Conservation (phyloP, 2,888 invertebrate species). For the Urechis unicinctus region DNA sequence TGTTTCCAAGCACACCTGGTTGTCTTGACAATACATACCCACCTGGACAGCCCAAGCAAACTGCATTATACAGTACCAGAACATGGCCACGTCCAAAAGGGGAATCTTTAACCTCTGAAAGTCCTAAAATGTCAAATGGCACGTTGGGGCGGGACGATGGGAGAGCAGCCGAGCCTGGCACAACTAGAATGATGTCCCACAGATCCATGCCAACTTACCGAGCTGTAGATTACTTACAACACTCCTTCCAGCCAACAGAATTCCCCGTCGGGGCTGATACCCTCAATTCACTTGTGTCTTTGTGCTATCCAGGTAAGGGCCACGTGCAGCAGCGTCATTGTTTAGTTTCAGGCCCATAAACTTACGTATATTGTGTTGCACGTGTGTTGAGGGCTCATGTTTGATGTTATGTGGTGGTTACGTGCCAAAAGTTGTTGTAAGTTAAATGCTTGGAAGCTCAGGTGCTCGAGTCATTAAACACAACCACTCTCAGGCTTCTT, state of each 20-base stretch:
- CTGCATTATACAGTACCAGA: background rate
- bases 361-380: too few species aligned
- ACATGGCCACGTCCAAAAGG: background rate
- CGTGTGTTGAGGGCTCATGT: too few species aligned
- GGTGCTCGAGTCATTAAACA: too few species aligned
- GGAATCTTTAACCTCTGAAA: background rate
- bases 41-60: slow-evolving; percentile 8
- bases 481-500: too few species aligned
- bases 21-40: slow-evolving; percentile 35
- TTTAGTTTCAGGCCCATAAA: too few species aligned
- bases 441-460: too few species aligned
- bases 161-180: background rate
- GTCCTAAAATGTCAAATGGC: background rate
- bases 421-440: too few species aligned
- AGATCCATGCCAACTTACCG: background rate
- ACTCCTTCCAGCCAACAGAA: slow-evolving; percentile 5
- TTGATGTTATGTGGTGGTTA: too few species aligned
- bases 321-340: too few species aligned
- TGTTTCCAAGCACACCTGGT: slow-evolving; percentile 29
- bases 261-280: slow-evolving; percentile 35
- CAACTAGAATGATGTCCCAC: background rate
- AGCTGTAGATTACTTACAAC: background rate
- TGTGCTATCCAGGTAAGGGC: slow-evolving; percentile 42
- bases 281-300: slow-evolving; percentile 32
- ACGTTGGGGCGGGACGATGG: background rate